These are phyloP conservation scores for Eretmocerus hayati DNA, from an alignment of 2,888 invertebrate species.

Conservation along the genomic window DNA sequence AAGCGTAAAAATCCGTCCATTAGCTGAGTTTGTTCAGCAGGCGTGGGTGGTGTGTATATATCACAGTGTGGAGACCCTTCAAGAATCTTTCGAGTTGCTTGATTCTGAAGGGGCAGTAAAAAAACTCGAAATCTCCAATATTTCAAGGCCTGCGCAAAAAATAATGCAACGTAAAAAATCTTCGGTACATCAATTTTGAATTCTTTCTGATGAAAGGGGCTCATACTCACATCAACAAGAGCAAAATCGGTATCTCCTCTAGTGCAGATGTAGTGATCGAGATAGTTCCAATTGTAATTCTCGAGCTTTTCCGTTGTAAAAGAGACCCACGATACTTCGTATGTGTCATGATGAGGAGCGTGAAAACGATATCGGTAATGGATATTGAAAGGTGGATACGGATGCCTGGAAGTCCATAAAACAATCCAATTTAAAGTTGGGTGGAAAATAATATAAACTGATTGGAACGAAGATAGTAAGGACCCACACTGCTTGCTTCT, in stretches of 20 bases:
- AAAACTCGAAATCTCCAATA: conserved; percentile 90
- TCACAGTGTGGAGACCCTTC: conserved; percentile 72
- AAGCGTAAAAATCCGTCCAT: conserved; percentile 72
- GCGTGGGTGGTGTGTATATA: conserved; percentile 64
- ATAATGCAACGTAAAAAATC: conserved; percentile 2
- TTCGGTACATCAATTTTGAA: background rate
- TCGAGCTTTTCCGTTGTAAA: conserved; percentile 92
- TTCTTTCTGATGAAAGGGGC: background rate
- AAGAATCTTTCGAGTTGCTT: conserved; percentile 70
- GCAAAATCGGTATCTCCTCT: conserved; percentile 88
- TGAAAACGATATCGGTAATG: conserved; percentile 88
- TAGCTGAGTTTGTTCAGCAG: conserved; percentile 55
- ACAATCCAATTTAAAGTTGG: too few relatives aligned
- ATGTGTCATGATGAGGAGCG: conserved; percentile 85
- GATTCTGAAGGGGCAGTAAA: conserved; percentile 73
- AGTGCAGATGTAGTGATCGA: conserved; percentile 95
- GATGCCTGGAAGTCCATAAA: conserved; percentile 85
- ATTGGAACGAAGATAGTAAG: too few relatives aligned
- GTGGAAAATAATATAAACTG: too few relatives aligned
- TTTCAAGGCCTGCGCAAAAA: conserved; percentile 61
- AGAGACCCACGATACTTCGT: conserved; percentile 90
- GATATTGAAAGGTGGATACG: conserved; percentile 86
- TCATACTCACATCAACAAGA: conserved; percentile 65
- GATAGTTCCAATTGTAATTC: conserved; percentile 95
- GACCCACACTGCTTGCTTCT: too few relatives aligned